Conservation (phyloP, 2,113 vertebrate species). For the Leptocoma aspasia region DNA sequence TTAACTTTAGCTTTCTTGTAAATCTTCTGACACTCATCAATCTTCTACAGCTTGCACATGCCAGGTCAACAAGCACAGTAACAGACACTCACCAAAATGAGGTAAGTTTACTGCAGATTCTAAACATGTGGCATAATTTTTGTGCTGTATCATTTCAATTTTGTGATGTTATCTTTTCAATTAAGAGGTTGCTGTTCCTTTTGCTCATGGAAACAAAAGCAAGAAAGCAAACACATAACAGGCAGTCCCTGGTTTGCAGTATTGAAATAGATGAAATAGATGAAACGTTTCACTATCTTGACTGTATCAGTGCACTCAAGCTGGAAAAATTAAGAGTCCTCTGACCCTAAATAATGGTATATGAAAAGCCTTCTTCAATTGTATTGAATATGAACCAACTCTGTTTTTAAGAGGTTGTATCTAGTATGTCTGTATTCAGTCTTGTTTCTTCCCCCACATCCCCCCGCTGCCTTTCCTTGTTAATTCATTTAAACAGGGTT, state of each 20-base stretch:
- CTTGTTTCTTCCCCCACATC: not conserved
- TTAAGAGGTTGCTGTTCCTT: not conserved
- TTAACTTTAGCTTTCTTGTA: constrained; percentile 8
- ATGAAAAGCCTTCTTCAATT: constrained; percentile 6
- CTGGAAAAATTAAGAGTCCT: not conserved
- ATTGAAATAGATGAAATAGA: constrained; percentile 6
- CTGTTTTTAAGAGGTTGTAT: constrained; percentile 9
- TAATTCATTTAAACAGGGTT: constrained; percentile 53
- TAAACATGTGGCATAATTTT: constrained; percentile 20
- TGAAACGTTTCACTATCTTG: not conserved
- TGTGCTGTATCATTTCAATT: constrained; percentile 15
- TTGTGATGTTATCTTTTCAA: constrained; percentile 1
- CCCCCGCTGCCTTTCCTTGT: not conserved
- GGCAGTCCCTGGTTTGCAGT: not conserved
- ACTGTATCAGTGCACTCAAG: not conserved
- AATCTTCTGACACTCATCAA: not conserved
- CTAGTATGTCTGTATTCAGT: not conserved
- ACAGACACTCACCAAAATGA: not conserved
- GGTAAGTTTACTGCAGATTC: not conserved
- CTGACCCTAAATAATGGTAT: not conserved
- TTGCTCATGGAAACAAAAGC: constrained; percentile 37
- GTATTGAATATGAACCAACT: not conserved
- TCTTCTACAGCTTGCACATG: not conserved
- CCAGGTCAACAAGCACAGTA: not conserved
- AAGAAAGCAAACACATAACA: not conserved